These are phyloP conservation scores for Conistra vaccinii DNA, from an alignment of 2,888 invertebrate genomes.

Conservation along the genomic window DNA sequence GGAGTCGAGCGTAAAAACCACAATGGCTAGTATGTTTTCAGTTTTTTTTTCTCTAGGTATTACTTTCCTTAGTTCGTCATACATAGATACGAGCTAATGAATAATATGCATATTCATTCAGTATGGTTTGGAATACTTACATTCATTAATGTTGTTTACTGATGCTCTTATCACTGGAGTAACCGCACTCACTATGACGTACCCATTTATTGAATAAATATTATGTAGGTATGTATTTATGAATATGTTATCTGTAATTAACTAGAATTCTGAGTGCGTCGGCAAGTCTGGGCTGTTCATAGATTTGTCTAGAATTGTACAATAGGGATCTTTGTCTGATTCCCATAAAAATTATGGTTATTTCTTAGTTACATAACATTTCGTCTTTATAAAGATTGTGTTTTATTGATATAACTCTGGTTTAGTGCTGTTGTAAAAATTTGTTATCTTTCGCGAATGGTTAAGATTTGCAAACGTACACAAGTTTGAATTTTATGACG, in stretches of 20 bases:
- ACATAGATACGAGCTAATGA: conserved; percentile 24
- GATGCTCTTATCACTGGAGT: conserved; percentile 53
- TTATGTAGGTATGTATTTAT: conserved; percentile 20
- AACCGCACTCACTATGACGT: conserved; percentile 60
- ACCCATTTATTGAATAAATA: conserved; percentile 43
- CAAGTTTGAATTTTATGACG: not conserved
- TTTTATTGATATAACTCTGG: conserved; percentile 15
- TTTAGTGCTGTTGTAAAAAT: conserved; percentile 14
- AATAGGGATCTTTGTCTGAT: conserved; percentile 5
- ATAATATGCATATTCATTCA: conserved; percentile 50
- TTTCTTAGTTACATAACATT: not conserved
- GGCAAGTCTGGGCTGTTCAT: conserved; percentile 26
- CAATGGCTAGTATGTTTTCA: not conserved
- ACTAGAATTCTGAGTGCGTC: conserved; percentile 31
- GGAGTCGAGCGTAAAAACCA: not conserved
- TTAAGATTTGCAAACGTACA: conserved; percentile 7
- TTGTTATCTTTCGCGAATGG: conserved; percentile 8
- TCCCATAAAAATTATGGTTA: conserved; percentile 4
- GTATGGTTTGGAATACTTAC: conserved; percentile 10
- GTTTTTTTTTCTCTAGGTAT: not conserved
- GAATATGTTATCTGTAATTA: conserved; percentile 27
- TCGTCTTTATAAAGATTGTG: conserved; percentile 10
- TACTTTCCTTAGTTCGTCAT: conserved; percentile 3
- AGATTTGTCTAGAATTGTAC: conserved; percentile 15
- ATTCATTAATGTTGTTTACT: conserved; percentile 58